phyloP scores from a whole-genome alignment of 35 echinoderm and acorn worm species.

The Eucidaris tribuloides region DNA sequence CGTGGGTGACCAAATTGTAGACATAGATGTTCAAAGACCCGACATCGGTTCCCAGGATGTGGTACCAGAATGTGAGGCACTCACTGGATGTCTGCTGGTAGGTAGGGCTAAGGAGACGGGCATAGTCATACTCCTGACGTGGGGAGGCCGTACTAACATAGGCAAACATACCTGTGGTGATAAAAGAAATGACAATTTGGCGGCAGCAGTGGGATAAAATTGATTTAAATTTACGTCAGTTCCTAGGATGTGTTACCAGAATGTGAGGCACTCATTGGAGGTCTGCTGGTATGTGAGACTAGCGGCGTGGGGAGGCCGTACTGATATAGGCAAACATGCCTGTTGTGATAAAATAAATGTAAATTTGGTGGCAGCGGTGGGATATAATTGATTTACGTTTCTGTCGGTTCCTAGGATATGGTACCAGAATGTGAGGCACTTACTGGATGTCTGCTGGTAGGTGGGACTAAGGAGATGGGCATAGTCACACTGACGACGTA shows the following conservation, averaged over 20 bases:
- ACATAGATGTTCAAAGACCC: slow-evolving; percentile 48
- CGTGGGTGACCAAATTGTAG: slow-evolving; percentile 39
- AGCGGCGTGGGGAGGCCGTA: slow-evolving; percentile 39
- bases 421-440: slow-evolving; percentile 87
- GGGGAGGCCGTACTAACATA: slow-evolving; percentile 40
- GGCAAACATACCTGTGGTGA: slow-evolving; percentile 45
- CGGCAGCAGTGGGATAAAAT: no score
- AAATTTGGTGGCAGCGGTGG: no score
- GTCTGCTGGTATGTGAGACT: slow-evolving; percentile 75
- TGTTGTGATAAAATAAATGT: no score
- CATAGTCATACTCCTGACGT: slow-evolving; percentile 32
- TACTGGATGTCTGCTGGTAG: slow-evolving; percentile 47
- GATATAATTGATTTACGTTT: no score
- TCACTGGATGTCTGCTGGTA: slow-evolving; percentile 31
- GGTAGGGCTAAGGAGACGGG: slow-evolving; percentile 41
- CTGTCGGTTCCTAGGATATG: no score
- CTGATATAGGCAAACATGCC: slow-evolving; percentile 38
- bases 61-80: slow-evolving; percentile 76
- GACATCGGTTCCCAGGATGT: slow-evolving; percentile 60
- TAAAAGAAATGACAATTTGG: no score
- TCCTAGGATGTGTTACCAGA: no score
- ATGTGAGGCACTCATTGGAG: slow-evolving; percentile 56
- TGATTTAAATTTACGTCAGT: no score
- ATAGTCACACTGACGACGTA: no score
- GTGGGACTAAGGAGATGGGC: slow-evolving; percentile 60